A percentile compares a stretch with the other conserved stretches of the same genome.
phyloP scores from a whole-genome alignment of 2,888 invertebrate genomes.

The Leptinotarsa peninsularis region DNA sequence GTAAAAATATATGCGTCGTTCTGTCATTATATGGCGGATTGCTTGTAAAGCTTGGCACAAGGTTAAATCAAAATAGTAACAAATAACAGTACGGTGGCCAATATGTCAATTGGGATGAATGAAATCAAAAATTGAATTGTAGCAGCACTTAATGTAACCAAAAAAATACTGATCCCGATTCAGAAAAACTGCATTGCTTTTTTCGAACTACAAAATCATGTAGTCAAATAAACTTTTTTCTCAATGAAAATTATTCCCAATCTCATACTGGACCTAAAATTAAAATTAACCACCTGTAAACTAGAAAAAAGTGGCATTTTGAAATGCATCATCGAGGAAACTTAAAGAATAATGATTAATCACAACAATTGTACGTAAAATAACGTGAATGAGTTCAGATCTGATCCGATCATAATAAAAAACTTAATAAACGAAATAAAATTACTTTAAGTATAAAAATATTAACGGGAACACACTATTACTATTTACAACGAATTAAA shows the following conservation, averaged over 20 bases:
- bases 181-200: neutral
- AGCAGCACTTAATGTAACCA: too few species aligned
- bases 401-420: constrained; percentile 58
- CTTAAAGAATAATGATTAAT: constrained; percentile 59
- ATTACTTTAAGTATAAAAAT: constrained; percentile 60
- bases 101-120: constrained; percentile 13
- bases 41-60: constrained; percentile 58
- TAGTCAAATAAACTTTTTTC: neutral
- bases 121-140: too few species aligned
- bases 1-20: constrained; percentile 56
- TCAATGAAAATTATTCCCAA: neutral
- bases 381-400: constrained; percentile 59
- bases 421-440: constrained; percentile 58
- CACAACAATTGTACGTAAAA: constrained; percentile 63
- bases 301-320: constrained; percentile 45
- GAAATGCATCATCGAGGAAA: constrained; percentile 53
- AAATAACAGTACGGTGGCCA: constrained; percentile 26
- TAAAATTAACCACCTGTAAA: constrained; percentile 42
- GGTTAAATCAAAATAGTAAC: constrained; percentile 52
- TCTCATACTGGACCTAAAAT: constrained; percentile 9
- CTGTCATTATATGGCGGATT: constrained; percentile 53
- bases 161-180: too few species aligned
- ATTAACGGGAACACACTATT: constrained; percentile 62
- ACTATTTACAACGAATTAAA: constrained; percentile 63
- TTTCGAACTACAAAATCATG: neutral